Base-by-base conservation (phyloP, 2,113 vertebrate species). In the Notarius lentiginosus region DNA sequence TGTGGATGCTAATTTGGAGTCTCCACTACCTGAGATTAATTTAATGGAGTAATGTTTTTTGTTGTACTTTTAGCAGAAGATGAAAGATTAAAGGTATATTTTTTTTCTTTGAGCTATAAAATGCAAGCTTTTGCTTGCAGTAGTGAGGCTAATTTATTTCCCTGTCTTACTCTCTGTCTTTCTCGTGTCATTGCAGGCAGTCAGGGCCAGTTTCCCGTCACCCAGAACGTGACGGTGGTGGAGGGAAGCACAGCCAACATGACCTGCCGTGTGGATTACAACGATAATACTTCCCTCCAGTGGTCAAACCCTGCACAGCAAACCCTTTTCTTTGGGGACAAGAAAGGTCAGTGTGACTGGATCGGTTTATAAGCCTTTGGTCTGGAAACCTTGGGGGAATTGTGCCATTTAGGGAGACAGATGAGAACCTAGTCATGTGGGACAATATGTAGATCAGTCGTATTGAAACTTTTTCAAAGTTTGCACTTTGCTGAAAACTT, bases 221-320 rank as follows among this genome's bases (percentile, higher is more conserved):
- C 97, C 91, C 97, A 98, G 94, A 99, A 99, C 88, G 96, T 98
- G 92, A 99, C 98, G 0, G 98, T 97, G 89, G 96, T 98, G 82
- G 97, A 99, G 96, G 97, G 98, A 5, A 96, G 95, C 94, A 98
- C 97, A 17, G 97, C 96, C 68, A 99, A 97, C 94, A 94, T 99
- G 96, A 99, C 98, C 95, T 99, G 98, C 95, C 96, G 98, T 88
- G 98, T 99, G 94, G 98, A 99, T 96, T 97, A 96, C 96, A 99
- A 99, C 96, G 98, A 99, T 97, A 99, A 99, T 96, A 99, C 98
- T 94, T 99, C 98, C 97, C 97, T 99, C 97, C 98, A 99, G 98
- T 99, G 98, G 98, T 99, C 98, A 94, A 99, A 99, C 95, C 98
- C 98, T 93, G 98, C 98, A 95, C 97, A 97, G 95, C 98, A 99